These are phyloP conservation scores for Drosophila stalkeri DNA, from an alignment of 2,888 invertebrate species.

Conservation along the genomic window DNA sequence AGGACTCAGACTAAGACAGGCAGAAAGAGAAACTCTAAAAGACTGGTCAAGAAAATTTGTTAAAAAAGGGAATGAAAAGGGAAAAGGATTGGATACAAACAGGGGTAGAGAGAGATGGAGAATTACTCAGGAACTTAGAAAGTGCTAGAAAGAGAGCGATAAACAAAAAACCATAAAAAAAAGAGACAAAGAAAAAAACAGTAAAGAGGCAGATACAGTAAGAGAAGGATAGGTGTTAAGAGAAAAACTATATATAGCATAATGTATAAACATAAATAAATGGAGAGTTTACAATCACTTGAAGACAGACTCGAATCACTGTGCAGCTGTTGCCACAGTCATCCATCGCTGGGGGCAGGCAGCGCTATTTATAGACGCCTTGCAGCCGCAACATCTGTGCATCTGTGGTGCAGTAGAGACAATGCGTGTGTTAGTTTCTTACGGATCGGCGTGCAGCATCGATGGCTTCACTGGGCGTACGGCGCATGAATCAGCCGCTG, in stretches of 20 bases:
- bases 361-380: slow-evolving; percentile 49
- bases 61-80: no score
- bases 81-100: no score
- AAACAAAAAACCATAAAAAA: neutral
- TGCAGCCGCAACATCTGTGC: slow-evolving; percentile 13
- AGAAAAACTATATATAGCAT: neutral
- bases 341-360: slow-evolving; percentile 29
- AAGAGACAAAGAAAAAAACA: neutral
- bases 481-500: slow-evolving; percentile 78
- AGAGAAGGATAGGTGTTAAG: neutral
- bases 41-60: no score
- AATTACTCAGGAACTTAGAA: no score
- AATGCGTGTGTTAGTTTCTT: slow-evolving; percentile 7
- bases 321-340: slow-evolving; percentile 10
- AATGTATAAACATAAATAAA: neutral
- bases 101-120: no score
- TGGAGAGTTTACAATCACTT: neutral
- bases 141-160: neutral
- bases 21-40: no score
- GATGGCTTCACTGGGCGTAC: slow-evolving; percentile 79
- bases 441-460: neutral
- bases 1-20: no score
- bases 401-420: neutral
- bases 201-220: neutral
- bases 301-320: neutral